Evolutionary conservation across 2,888 invertebrate species (phyloP).

Genomic region (Leptopilina syphax): DNA sequence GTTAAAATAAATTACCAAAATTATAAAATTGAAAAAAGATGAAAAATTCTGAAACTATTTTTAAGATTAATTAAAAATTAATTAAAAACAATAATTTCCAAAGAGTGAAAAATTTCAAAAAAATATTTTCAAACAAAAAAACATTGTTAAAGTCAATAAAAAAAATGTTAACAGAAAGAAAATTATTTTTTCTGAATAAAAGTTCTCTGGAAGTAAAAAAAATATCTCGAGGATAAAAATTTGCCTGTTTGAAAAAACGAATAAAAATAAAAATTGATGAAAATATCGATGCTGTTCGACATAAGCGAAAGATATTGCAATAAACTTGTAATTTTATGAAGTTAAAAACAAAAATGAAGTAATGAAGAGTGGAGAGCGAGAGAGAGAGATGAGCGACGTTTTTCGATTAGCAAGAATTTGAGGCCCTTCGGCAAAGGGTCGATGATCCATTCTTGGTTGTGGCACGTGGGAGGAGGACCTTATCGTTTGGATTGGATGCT

Average conservation of each 20-base stretch:
- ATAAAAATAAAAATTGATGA: not conserved
- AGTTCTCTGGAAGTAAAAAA: no score
- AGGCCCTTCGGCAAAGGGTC: conserved; percentile 38
- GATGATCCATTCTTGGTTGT: conserved; percentile 34
- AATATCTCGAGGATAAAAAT: no score
- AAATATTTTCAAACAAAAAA: no score
- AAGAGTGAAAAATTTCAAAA: no score
- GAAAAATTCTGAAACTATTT: no score
- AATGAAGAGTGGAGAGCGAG: not conserved
- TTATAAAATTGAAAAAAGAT: no score
- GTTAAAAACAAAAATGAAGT: conserved; percentile 14
- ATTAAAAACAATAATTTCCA: no score
- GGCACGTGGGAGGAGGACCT: conserved; percentile 39
- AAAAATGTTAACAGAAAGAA: no score
- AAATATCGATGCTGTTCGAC: conserved; percentile 13
- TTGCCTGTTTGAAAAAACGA: not conserved
- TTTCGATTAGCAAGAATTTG: conserved; percentile 39
- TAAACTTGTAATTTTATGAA: conserved; percentile 25
- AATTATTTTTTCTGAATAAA: no score
- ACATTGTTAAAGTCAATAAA: no score
- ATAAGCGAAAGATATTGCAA: conserved; percentile 5
- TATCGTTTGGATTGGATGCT: conserved; percentile 30
- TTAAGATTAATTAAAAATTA: no score
- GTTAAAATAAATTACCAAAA: no score
- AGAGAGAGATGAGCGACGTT: conserved; percentile 21